Percentiles rank a stretch among this genome's conserved stretches.
Evolutionary conservation across 2,888 invertebrate species (phyloP).

Genomic region (Nemurella pictetii): DNA sequence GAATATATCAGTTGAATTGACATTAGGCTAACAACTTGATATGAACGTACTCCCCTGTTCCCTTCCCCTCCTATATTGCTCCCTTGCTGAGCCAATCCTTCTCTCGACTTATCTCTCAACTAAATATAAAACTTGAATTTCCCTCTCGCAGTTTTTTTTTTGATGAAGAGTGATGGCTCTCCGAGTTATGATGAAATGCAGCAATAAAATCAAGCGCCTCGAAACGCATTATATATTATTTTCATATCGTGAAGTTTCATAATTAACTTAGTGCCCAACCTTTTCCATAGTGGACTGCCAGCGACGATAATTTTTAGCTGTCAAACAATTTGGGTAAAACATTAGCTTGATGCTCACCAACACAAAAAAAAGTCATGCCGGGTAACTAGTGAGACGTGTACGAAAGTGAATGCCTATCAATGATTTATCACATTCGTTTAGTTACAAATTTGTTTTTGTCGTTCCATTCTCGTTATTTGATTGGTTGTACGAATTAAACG

Average conservation of each 20-base stretch:
- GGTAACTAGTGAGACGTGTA: neutral
- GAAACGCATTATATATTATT: neutral
- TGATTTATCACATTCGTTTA: neutral
- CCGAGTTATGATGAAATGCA: neutral
- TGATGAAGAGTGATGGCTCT: neutral
- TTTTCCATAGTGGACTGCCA: neutral
- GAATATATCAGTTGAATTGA: neutral
- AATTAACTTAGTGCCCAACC: neutral
- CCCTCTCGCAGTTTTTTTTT: neutral
- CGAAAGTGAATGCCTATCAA: neutral
- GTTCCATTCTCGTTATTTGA: neutral
- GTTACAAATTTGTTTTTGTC: neutral
- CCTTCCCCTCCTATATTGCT: neutral
- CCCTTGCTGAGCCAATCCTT: neutral
- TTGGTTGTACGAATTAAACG: neutral
- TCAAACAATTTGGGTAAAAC: neutral
- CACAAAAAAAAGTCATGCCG: neutral
- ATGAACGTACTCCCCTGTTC: neutral
- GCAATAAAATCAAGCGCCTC: neutral
- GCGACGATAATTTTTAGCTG: neutral
- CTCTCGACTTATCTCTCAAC: neutral
- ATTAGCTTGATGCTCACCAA: neutral
- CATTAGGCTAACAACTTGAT: neutral
- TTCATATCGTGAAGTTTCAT: neutral
- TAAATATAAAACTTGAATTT: neutral